These are phyloP conservation scores for Plecturocebus donacophilus DNA, from an alignment of 2,113 vertebrate genomes.

Conservation along the genomic window DNA sequence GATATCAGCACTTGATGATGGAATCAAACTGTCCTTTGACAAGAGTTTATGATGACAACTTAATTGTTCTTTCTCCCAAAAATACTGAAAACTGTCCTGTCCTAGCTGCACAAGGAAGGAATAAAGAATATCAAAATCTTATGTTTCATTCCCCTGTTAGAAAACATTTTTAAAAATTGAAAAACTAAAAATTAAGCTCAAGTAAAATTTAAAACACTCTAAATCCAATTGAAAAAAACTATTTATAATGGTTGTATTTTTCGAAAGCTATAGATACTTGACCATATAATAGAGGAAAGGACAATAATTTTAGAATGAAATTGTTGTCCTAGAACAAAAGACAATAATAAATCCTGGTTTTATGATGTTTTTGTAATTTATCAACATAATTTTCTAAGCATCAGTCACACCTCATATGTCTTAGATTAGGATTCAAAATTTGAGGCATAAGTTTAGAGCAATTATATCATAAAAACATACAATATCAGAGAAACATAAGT, in stretches of 20 bases:
- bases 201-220: neutral
- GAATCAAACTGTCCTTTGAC: conserved; percentile 40
- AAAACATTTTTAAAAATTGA: neutral
- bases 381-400: neutral
- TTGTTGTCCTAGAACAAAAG: neutral
- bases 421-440: neutral
- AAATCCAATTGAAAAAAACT: neutral
- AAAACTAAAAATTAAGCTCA: neutral
- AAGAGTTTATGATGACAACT: conserved; percentile 50
- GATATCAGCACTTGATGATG: conserved; percentile 61
- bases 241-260: neutral
- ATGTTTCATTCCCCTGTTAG: neutral
- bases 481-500: neutral
- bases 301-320: neutral
- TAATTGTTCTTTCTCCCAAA: conserved; percentile 57
- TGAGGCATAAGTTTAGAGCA: neutral
- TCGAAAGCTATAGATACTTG: neutral
- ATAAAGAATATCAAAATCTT: conserved; percentile 62
- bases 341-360: neutral
- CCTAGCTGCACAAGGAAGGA: conserved; percentile 14
- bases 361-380: neutral
- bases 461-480: neutral
- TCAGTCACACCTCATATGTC: neutral
- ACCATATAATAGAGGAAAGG: neutral
- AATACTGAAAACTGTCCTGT: conserved; percentile 40